phyloP scores from a whole-genome alignment of 2,888 invertebrate genomes.

The Glyphotaelius pellucidus region DNA sequence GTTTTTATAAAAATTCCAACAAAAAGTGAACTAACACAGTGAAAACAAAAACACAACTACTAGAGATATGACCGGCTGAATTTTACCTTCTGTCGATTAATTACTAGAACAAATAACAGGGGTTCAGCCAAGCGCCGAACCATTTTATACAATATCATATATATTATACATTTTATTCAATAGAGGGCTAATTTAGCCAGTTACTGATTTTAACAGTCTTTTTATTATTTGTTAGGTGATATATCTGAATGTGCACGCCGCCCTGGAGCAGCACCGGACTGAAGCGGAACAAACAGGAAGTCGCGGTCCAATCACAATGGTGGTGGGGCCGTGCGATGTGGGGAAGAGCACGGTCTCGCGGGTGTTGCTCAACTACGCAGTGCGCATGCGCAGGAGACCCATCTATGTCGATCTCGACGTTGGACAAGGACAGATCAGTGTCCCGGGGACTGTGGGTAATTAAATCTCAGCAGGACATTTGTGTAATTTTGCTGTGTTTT shows the following conservation, averaged over 20 bases:
- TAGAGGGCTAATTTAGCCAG: too few relatives aligned
- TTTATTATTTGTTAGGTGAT: constrained; percentile 76
- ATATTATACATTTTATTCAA: too few relatives aligned
- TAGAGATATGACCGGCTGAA: too few relatives aligned
- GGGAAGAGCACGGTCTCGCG: constrained; percentile 96
- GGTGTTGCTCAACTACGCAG: constrained; percentile 96
- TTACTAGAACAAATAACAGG: too few relatives aligned
- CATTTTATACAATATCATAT: too few relatives aligned
- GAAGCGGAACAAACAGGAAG: constrained; percentile 86
- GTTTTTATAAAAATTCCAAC: too few relatives aligned
- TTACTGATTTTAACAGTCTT: too few relatives aligned
- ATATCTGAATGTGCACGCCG: constrained; percentile 97
- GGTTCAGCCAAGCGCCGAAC: too few relatives aligned
- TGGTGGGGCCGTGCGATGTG: constrained; percentile 96
- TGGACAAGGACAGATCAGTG: constrained; percentile 94
- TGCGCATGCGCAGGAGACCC: constrained; percentile 91
- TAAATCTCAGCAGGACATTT: constrained; percentile 10
- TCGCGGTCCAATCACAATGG: constrained; percentile 90
- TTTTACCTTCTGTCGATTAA: too few relatives aligned
- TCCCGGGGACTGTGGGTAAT: constrained; percentile 92
- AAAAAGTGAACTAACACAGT: too few relatives aligned
- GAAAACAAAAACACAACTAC: too few relatives aligned
- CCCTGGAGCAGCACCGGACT: constrained; percentile 91
- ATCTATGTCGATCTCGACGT: constrained; percentile 97
- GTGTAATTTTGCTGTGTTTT: constrained; percentile 18